phyloP scores from a whole-genome alignment of 2,888 invertebrate species.

The Drosophila buzzatii region DNA sequence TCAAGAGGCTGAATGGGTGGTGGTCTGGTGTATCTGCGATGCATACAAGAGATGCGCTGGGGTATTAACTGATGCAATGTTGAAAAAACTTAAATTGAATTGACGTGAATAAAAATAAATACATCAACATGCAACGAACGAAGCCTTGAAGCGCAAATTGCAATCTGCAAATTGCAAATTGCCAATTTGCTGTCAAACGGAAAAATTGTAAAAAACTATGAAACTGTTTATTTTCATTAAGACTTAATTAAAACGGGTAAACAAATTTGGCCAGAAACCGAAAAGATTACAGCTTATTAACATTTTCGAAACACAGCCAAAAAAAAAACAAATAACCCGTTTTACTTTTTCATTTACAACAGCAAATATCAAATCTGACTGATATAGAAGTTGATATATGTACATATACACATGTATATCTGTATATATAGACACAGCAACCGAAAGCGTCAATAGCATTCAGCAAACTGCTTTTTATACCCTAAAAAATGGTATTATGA shows the following conservation, averaged over 20 bases:
- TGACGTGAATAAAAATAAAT: conserved; percentile 52
- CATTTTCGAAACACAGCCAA: conserved; percentile 43
- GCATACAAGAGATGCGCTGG: conserved; percentile 26
- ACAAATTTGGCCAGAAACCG: conserved; percentile 28
- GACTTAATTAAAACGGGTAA: conserved; percentile 68
- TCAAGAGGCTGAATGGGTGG: neutral
- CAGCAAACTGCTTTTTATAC: conserved; percentile 23
- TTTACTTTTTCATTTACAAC: neutral
- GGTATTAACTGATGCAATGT: conserved; percentile 51
- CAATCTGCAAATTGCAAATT: conserved; percentile 50
- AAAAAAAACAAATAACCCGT: conserved; percentile 46
- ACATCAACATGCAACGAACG: conserved; percentile 2
- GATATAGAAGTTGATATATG: neutral
- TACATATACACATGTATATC: neutral
- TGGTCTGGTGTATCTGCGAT: neutral
- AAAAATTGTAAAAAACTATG: conserved; percentile 44
- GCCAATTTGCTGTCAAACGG: conserved; percentile 56
- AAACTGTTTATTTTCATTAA: conserved; percentile 71
- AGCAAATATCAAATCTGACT: conserved; percentile 21
- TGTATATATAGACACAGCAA: conserved; percentile 18
- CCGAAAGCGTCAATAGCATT: conserved; percentile 13
- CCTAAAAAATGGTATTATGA: neutral
- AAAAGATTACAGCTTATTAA: conserved; percentile 36
- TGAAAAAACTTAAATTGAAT: conserved; percentile 53
- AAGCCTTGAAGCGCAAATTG: conserved; percentile 5